Conservation (phyloP, 2,888 invertebrate species). For the Drosophila rellima region DNA sequence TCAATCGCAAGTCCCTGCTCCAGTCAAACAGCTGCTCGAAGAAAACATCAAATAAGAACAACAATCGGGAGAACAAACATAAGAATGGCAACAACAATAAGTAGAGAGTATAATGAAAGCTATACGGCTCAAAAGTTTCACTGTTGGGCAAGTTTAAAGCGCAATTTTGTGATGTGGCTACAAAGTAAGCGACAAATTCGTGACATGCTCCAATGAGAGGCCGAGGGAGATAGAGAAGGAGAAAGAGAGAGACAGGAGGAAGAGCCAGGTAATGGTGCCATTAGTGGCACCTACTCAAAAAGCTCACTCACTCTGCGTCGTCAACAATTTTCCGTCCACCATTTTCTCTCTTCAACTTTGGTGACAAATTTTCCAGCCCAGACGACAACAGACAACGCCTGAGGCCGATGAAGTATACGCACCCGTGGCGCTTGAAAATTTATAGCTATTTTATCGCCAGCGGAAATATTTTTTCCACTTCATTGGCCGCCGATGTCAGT, state of each 20-base stretch:
- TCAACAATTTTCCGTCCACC: conserved; percentile 30
- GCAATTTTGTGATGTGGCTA: conserved; percentile 57
- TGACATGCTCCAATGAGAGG: neutral
- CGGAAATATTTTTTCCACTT: conserved; percentile 77
- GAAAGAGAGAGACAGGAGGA: neutral
- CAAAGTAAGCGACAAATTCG: conserved; percentile 56
- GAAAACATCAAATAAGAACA: conserved; percentile 55
- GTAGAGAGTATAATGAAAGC: conserved; percentile 62
- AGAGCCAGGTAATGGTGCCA: conserved; percentile 70
- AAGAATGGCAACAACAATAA: conserved; percentile 45
- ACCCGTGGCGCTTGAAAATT: conserved; percentile 64
- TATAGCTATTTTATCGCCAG: conserved; percentile 72
- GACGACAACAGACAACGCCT: conserved; percentile 23
- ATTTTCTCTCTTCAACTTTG: conserved; percentile 18
- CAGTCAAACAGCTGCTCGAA: conserved; percentile 55
- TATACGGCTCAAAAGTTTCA: conserved; percentile 67
- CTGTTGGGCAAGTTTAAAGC: conserved; percentile 63
- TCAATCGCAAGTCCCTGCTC: neutral
- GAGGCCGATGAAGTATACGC: conserved; percentile 27
- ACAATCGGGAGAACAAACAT: conserved; percentile 15
- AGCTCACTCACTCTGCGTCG: conserved; percentile 18
- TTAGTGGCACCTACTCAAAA: conserved; percentile 74
- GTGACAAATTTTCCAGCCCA: conserved; percentile 57
- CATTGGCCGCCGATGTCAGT: conserved; percentile 55
- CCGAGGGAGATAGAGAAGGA: neutral